phyloP scores from a whole-genome alignment of 2,113 vertebrate genomes.

The Lipotes vexillifer region DNA sequence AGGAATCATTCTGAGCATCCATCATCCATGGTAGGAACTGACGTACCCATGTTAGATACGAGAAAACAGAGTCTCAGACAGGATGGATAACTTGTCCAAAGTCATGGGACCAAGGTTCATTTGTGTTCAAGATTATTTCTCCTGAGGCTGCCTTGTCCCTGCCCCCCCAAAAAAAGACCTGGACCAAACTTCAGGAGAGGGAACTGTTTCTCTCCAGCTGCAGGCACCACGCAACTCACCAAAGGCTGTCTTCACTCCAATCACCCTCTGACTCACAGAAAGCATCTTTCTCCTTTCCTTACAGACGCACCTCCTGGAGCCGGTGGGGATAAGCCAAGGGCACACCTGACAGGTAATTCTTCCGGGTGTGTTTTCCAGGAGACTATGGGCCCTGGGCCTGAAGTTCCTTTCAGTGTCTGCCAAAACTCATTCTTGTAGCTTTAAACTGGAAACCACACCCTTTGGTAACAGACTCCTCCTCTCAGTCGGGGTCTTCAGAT shows the following conservation, averaged over 20 bases:
- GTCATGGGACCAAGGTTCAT: neutral
- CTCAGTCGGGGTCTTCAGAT: neutral
- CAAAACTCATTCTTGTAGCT: neutral
- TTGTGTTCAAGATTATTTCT: neutral
- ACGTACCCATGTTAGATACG: neutral
- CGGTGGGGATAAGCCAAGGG: constrained; percentile 75
- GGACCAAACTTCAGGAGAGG: neutral
- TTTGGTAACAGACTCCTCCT: neutral
- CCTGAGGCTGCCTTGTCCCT: neutral
- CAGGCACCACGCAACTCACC: neutral
- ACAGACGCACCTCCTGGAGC: constrained; percentile 21
- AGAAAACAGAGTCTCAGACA: neutral
- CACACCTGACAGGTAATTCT: constrained; percentile 82
- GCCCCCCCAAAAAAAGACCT: neutral
- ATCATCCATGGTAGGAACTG: neutral
- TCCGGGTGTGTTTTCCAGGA: neutral
- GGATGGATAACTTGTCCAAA: neutral
- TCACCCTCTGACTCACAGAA: neutral
- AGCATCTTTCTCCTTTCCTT: constrained; percentile 2
- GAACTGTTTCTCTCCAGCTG: neutral
- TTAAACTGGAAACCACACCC: neutral
- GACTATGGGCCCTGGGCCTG: neutral
- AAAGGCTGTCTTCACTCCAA: neutral
- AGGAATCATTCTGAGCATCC: neutral
- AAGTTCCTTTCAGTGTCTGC: neutral